Evolutionary conservation across 2,113 vertebrate species (phyloP), one percentile per base, ranked within the genome.

Genomic region (Microcebus griseorufus): DNA sequence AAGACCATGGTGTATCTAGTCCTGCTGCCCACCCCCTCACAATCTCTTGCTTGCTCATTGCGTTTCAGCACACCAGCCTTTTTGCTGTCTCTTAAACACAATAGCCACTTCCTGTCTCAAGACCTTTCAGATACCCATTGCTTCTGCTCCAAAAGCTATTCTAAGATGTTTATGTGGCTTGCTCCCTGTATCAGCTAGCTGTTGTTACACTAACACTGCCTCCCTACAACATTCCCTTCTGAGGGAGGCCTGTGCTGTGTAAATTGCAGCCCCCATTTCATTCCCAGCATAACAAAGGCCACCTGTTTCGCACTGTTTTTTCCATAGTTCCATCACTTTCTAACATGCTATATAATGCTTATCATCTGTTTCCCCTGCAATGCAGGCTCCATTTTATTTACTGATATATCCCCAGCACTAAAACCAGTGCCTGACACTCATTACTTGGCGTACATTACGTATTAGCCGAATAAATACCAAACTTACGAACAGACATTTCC

Each of bases 101-200:
- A 22, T 16, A 60, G 78, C 34, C 9, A 65, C 53, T 94, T 93
- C 82, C 82, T 82, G 60, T 67, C 76, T 85, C 32, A 34, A 32
- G 70, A 39, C 45, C 64, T 93, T 88, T 53, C 60, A 91, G 45
- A 32, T 6, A 39, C 37, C 34, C 60, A 1, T 20, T 67, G 80
- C 53, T 58, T 97, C 90, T 90, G 55, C 58, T 81, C 81, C 8
- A 72, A 90, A 97, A 95, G 60, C 78, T 94, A 1, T 67, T 86
- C 37, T 80, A 53, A 80, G 34, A 58, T 12, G n/a, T 32, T 34
- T 51, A 13, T 51, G 11, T 29, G 18, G 13, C 48, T 94, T 48
- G 53, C 25, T 92, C 29, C 42, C 20, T 48, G 1, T 60, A 13
- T 76, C 72, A 81, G 18, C 16, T 48, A 78, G 64, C 39, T 90